Base-by-base conservation (phyloP, 2,888 invertebrate species). In the Lomographa bimaculata region DNA sequence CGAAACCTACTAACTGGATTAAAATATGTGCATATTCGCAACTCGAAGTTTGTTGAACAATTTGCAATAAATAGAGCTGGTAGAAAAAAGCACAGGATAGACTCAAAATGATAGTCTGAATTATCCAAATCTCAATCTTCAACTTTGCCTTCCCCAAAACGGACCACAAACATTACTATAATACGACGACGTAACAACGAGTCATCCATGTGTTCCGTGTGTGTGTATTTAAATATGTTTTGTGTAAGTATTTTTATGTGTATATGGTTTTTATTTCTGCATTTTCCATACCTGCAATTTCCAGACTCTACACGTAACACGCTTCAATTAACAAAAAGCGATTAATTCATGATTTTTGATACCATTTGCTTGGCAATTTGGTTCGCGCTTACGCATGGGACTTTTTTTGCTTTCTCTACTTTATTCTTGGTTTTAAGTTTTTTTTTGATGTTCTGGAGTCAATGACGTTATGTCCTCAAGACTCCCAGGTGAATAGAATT, bases 391-490 rank as follows among this genome's bases (percentile, higher is more conserved):
- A 38, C 43, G 72, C 72, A 72, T 70, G 64, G 43, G 46, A 32
- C 56, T 54, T 38, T 42, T 45, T 49, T 54, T 40, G 51, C 58
- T 57, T 60, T 34, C 26, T 35, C 35, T 30, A 33, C 18, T 25
- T 24, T 18, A 35, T 12, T 28, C 3, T 28, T 23, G 42, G 23
- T 43, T 41, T 37, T 21, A 45, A 35, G 37, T 34, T 6, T 27
- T 35, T 20, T 43, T 43, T 38, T 41, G n/a, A n/a, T 7, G 9
- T 33, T 53, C 52, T 50, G 73, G 79, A 79, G 79, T 82, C 78
- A 50, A 71, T 84, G 85, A 79, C 71, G 54, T 83, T 86, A 82
- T 85, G 84, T 71, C 80, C 84, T 75, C 81, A 79, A 47, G 73
- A 53, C 79, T 85, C 84, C 82, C 83, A 57, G 30, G 30, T 53